Percentiles rank a stretch among this genome's conserved stretches.
Conservation (phyloP, 2,888 invertebrate species). For the Erebia ligea region DNA sequence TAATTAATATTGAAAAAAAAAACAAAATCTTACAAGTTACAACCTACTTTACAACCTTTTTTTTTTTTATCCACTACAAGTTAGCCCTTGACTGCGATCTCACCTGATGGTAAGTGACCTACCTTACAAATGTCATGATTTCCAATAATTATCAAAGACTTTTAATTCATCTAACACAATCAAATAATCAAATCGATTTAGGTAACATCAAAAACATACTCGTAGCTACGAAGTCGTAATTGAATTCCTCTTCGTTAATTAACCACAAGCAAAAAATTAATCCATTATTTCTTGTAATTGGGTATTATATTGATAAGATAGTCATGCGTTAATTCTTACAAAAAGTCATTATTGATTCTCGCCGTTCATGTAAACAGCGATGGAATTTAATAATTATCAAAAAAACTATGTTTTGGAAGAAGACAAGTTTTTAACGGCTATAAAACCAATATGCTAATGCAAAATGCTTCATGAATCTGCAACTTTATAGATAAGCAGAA, state of each 20-base stretch:
- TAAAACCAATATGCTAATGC: background rate
- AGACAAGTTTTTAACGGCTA: background rate
- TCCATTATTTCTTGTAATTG: conserved; percentile 23
- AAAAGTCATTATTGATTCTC: background rate
- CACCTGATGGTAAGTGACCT: no score
- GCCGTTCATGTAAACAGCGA: background rate
- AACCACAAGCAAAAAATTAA: background rate
- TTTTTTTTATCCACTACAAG: no score
- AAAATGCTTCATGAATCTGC: no score
- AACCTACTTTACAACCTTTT: no score
- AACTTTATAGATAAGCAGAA: no score
- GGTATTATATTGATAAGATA: conserved; percentile 24
- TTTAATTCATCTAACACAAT: no score
- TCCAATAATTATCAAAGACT: no score
- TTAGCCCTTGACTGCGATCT: no score
- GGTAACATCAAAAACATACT: background rate
- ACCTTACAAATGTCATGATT: no score
- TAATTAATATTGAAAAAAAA: no score
- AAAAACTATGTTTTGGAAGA: background rate
- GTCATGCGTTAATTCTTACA: conserved; percentile 9
- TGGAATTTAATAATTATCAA: background rate
- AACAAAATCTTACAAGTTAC: no score
- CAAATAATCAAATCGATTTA: no score
- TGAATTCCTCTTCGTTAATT: background rate
- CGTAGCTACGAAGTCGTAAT: background rate